phyloP scores from a whole-genome alignment of 2,113 vertebrate genomes.

The Ctenodactylus gundi region DNA sequence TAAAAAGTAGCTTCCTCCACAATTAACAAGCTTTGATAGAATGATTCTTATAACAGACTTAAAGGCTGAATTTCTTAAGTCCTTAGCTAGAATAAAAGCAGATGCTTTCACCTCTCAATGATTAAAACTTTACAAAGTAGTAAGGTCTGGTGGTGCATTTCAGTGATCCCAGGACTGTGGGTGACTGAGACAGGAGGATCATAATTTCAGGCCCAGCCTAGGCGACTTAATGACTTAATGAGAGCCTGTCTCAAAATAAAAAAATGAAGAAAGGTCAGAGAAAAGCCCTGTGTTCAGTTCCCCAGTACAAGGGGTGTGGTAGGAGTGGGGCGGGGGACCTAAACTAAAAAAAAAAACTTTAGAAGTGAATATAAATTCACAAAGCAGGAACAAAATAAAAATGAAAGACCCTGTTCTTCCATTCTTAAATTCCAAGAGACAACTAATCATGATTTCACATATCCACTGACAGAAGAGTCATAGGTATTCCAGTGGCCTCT shows the following conservation, averaged over 20 bases:
- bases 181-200: not conserved
- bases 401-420: not conserved
- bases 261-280: too few species aligned
- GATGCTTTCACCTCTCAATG: not conserved
- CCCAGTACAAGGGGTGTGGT: not conserved
- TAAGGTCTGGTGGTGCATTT: not conserved
- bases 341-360: not conserved
- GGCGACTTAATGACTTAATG: too few species aligned
- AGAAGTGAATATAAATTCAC: not conserved
- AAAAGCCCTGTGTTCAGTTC: too few species aligned
- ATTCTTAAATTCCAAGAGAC: not conserved
- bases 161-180: not conserved
- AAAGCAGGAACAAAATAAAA: not conserved
- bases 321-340: too few species aligned
- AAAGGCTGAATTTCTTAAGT: constrained; percentile 14
- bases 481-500: not conserved
- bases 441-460: not conserved
- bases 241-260: too few species aligned
- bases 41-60: not conserved
- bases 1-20: not conserved
- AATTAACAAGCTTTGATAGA: not conserved
- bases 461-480: not conserved
- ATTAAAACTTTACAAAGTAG: not conserved
- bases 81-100: not conserved
- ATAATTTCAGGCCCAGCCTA: too few species aligned